Conservation (phyloP, 2,888 invertebrate genomes). For the Diloba caeruleocephala region DNA sequence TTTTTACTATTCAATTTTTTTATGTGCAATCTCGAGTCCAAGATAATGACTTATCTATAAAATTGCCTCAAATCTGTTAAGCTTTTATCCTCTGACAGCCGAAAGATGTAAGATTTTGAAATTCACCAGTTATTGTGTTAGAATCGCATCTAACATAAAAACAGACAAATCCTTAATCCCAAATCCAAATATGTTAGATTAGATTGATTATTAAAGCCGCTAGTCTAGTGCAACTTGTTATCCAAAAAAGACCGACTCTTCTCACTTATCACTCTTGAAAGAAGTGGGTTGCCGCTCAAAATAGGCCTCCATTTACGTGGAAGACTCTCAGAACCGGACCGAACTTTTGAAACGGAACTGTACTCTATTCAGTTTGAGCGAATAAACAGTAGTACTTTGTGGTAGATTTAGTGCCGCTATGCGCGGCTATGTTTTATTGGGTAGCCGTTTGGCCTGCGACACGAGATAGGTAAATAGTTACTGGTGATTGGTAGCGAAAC, state of each 20-base stretch:
- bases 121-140: too few relatives aligned
- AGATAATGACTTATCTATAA: too few relatives aligned
- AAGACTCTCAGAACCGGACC: constrained; percentile 50
- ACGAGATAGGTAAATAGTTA: constrained; percentile 54
- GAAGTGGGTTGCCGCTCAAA: constrained; percentile 57
- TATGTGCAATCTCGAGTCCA: too few relatives aligned
- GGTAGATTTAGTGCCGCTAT: constrained; percentile 51
- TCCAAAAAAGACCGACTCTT: constrained; percentile 2
- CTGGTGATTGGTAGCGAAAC: constrained; percentile 49
- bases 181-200: too few relatives aligned
- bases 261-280: not conserved
- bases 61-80: too few relatives aligned
- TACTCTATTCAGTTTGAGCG: constrained; percentile 53
- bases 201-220: too few relatives aligned
- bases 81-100: too few relatives aligned
- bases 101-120: too few relatives aligned
- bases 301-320: constrained; percentile 70
- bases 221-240: too few relatives aligned
- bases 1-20: too few relatives aligned
- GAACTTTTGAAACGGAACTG: constrained; percentile 63
- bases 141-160: too few relatives aligned
- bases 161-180: too few relatives aligned
- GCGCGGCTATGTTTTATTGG: constrained; percentile 39
- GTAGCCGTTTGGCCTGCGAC: constrained; percentile 29
- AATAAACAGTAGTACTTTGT: constrained; percentile 53